Percentiles rank a stretch among this genome's conserved stretches.
Evolutionary conservation across 2,888 invertebrate genomes (phyloP).

Genomic region (Conus canariensis): DNA sequence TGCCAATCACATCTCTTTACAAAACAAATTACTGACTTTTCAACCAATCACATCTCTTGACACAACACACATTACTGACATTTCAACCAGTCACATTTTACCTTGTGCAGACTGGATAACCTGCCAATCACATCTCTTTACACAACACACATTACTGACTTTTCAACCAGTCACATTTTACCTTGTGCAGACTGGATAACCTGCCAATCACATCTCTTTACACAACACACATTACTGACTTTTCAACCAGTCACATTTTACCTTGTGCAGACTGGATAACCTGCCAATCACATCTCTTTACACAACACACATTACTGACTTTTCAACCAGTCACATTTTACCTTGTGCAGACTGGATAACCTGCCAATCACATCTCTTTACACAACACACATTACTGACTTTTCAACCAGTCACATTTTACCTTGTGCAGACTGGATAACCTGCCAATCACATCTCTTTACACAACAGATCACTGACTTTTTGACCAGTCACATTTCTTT

Average conservation of each 20-base stretch:
- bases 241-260: neutral
- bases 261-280: too few relatives aligned
- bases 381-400: neutral
- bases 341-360: constrained; percentile 64
- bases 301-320: neutral
- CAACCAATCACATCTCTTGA: neutral
- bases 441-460: constrained; percentile 53
- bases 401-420: constrained; percentile 30
- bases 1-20: constrained; percentile 47
- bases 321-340: constrained; percentile 30
- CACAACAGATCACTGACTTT: neutral
- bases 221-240: neutral
- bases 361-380: constrained; percentile 50
- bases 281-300: neutral
- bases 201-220: constrained; percentile 53
- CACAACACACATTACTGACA: neutral
- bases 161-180: constrained; percentile 1
- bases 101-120: too few relatives aligned
- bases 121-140: too few relatives aligned
- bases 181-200: constrained; percentile 64
- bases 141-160: neutral
- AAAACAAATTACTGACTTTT: neutral
- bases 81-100: too few relatives aligned
- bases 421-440: constrained; percentile 64
- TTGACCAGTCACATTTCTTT: neutral